A percentile compares a stretch with the other conserved stretches of the same genome.
Conservation (phyloP, 2,888 invertebrate species). For the Hipparchia semele region DNA sequence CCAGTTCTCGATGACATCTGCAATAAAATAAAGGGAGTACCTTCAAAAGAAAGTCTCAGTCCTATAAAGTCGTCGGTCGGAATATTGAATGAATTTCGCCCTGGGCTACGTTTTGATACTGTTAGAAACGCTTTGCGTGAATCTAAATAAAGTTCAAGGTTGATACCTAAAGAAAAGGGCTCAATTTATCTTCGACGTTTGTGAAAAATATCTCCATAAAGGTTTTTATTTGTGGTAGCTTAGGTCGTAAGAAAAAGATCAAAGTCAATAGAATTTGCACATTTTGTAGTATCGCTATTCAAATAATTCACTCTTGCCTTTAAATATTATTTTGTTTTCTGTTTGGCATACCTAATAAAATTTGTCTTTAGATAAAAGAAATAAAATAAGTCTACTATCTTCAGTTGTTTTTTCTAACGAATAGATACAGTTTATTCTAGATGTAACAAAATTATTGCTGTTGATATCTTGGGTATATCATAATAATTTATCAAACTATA, state of each 20-base stretch:
- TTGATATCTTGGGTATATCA: too few species aligned
- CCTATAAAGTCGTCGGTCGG: constrained; percentile 42
- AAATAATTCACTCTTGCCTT: not conserved
- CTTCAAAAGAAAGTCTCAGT: constrained; percentile 42
- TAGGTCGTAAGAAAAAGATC: constrained; percentile 18
- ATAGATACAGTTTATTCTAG: too few species aligned
- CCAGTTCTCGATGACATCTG: constrained; percentile 62
- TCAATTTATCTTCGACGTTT: constrained; percentile 21
- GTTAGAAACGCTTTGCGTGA: constrained; percentile 31
- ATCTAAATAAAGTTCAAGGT: constrained; percentile 39
- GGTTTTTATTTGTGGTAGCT: constrained; percentile 24
- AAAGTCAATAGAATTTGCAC: constrained; percentile 22
- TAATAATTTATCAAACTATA: too few species aligned
- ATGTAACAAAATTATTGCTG: too few species aligned
- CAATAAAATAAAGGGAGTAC: constrained; percentile 51
- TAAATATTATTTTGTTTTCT: not conserved
- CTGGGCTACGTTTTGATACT: constrained; percentile 34
- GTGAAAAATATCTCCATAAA: constrained; percentile 19
- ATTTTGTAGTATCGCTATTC: constrained; percentile 5
- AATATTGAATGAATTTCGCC: constrained; percentile 40
- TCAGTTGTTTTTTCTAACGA: not conserved
- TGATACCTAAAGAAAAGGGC: constrained; percentile 25
- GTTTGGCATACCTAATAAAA: not conserved
- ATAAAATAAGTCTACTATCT: not conserved
- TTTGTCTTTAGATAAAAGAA: not conserved